These are phyloP conservation scores for Notarius quadriscutis DNA, from an alignment of 2,113 vertebrate species.

Conservation along the genomic window DNA sequence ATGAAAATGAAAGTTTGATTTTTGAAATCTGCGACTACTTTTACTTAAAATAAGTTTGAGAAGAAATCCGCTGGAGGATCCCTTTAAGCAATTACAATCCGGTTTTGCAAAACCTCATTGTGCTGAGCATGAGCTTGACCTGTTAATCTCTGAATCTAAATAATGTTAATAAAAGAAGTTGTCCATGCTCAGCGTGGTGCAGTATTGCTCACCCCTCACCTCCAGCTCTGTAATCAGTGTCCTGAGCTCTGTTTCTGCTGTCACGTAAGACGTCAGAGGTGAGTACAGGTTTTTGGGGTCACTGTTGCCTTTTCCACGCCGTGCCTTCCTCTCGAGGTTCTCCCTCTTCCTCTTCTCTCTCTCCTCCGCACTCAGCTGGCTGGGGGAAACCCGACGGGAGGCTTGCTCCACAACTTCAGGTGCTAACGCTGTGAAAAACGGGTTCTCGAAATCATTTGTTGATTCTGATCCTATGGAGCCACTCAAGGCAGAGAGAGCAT, in stretches of 20 bases:
- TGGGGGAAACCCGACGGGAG: slow-evolving; percentile 62
- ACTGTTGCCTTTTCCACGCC: slow-evolving; percentile 44
- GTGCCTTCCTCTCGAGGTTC: slow-evolving; percentile 78
- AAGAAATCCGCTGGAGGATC: too few relatives aligned
- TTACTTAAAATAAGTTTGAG: too few relatives aligned
- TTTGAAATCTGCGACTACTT: too few relatives aligned
- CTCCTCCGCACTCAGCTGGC: slow-evolving; percentile 73
- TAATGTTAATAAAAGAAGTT: neutral
- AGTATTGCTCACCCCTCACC: slow-evolving; percentile 69
- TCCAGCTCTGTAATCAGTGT: slow-evolving; percentile 87
- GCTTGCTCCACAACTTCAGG: slow-evolving; percentile 70
- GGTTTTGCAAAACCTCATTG: neutral
- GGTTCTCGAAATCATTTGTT: slow-evolving; percentile 61
- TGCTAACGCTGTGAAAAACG: slow-evolving; percentile 75
- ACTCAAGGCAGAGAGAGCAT: neutral
- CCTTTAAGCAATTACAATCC: neutral
- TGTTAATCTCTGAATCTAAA: neutral
- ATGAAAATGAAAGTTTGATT: too few relatives aligned
- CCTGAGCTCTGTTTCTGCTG: slow-evolving; percentile 85
- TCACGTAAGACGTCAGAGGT: slow-evolving; percentile 87
- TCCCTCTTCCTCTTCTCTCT: slow-evolving; percentile 78
- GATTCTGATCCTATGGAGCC: slow-evolving; percentile 4
- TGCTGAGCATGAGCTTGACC: neutral
- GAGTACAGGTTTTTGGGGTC: slow-evolving; percentile 76
- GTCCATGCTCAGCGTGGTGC: neutral